Percentiles rank a stretch among this genome's conserved stretches.
Evolutionary conservation across 1,140 invertebrate genomes (phyloP).

Genomic region (Drosophila pseudoobscura): DNA sequence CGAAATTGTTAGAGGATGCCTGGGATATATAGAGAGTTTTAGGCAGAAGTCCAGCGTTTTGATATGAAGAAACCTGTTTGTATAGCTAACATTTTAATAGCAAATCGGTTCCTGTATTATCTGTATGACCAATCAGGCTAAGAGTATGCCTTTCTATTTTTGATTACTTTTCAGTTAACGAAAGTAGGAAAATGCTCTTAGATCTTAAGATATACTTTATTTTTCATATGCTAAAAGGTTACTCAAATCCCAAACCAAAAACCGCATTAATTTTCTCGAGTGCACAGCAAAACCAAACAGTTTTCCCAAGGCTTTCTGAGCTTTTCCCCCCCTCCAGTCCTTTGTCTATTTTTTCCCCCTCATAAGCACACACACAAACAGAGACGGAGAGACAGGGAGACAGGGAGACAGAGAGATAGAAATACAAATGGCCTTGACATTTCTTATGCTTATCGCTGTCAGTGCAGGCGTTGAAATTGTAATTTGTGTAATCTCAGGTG

Average conservation of each 20-base stretch:
- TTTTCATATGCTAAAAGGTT: neutral
- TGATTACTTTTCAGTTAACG: too few relatives aligned
- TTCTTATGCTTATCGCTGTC: conserved; percentile 80
- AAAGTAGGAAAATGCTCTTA: neutral
- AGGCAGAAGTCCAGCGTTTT: too few relatives aligned
- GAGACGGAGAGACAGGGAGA: conserved; percentile 1
- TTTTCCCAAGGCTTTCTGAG: conserved; percentile 17
- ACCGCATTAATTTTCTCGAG: neutral
- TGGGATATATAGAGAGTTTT: neutral
- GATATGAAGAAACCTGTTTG: too few relatives aligned
- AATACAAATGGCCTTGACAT: conserved; percentile 77
- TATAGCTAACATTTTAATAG: too few relatives aligned
- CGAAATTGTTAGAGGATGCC: neutral
- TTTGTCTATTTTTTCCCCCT: conserved; percentile 15
- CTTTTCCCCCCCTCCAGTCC: conserved; percentile 2
- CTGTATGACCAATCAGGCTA: neutral
- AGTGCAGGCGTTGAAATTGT: conserved; percentile 79
- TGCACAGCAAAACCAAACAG: conserved; percentile 15
- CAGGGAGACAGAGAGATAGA: conserved; percentile 18
- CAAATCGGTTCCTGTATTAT: too few relatives aligned
- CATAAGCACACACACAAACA: conserved; percentile 16
- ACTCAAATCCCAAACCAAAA: neutral
- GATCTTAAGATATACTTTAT: neutral
- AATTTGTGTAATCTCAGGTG: conserved; percentile 80
- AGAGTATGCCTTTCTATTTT: neutral